Base-by-base conservation (phyloP, 2,113 vertebrate species). In the Syrrhaptes paradoxus region DNA sequence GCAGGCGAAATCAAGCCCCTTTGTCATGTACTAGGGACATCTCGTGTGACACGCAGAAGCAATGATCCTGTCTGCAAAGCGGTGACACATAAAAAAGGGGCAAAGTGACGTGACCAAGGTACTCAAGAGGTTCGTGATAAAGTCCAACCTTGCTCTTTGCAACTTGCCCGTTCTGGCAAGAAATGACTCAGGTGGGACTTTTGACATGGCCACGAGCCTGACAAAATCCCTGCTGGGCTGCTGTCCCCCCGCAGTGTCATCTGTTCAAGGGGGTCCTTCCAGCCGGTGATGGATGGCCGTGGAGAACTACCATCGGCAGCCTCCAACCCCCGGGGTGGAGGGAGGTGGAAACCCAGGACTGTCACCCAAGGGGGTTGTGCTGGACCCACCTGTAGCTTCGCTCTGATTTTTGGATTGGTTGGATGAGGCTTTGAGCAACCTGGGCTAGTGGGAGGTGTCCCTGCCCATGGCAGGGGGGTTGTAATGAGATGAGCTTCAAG, bases 251-350 rank as follows among this genome's bases (percentile, higher is more conserved):
- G 0, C 10, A 3, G 36, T 2, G 2, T 13, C 55, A 29, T 51
- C 57, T 63, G 28, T 20, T 74, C 70, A 32, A n/a, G 28, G n/a
- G 18, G 46, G 28, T 18, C 71, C 68, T 90, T 68, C 52, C 54
- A 38, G 38, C 20, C 6, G 3, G 8, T 34, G 24, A 9, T 18
- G 62, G 32, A 46, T 24, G 45, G 15, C 31, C 26, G 4, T 38
- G 45, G 45, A 52, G 46, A 59, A 1, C 24, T 26, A 2, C n/a
- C 0, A 0, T 31, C 49, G 17, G 9, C 24, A 49, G 57, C 63
- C n/a, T 81, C 12, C 73, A 46, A 22, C 15, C 10, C 29, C 24
- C 4, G 1, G 19, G 28, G 4, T 49, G 41, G 41, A 29, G 29
- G 13, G 20, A 81, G 34, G 19, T 65, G 28, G 26, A 81, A 87